Evolutionary conservation across 2,888 invertebrate species (phyloP).

Genomic region (Bursaphelenchus okinawaensis): DNA sequence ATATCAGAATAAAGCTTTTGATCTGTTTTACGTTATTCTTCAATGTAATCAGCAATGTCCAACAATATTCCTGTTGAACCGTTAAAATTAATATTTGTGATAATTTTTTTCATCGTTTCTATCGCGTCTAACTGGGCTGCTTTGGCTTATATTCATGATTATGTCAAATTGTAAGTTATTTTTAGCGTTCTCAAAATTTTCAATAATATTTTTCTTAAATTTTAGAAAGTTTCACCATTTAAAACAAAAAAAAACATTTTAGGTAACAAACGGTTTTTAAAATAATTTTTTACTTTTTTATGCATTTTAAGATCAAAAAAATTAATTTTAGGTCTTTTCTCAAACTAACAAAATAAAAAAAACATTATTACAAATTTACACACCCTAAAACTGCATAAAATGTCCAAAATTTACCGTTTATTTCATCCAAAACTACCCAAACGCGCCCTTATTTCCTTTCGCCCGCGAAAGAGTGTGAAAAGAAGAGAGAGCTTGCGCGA

Average conservation of each 20-base stretch:
- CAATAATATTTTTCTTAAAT: too few species aligned
- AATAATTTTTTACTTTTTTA: neutral
- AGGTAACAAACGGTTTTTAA: neutral
- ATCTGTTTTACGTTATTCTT: neutral
- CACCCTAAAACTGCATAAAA: neutral
- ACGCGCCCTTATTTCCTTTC: too few species aligned
- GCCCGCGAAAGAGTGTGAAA: neutral
- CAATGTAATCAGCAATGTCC: neutral
- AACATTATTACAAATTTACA: too few species aligned
- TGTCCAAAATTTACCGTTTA: too few species aligned
- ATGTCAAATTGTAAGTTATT: conserved; percentile 42
- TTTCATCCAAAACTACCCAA: too few species aligned
- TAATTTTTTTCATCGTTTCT: conserved; percentile 40
- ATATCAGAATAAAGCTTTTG: too few species aligned
- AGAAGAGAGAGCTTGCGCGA: neutral
- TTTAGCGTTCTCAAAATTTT: too few species aligned
- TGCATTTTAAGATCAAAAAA: too few species aligned
- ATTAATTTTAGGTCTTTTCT: neutral
- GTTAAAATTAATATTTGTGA: conserved; percentile 39
- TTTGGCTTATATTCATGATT: conserved; percentile 53
- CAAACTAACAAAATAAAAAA: neutral
- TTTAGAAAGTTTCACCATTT: neutral
- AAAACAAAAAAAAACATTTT: neutral
- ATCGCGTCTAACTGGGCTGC: conserved; percentile 54
- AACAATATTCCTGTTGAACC: conserved; percentile 20